Base-by-base conservation (phyloP, 2,113 vertebrate genomes). In the Terrapene triunguis region DNA sequence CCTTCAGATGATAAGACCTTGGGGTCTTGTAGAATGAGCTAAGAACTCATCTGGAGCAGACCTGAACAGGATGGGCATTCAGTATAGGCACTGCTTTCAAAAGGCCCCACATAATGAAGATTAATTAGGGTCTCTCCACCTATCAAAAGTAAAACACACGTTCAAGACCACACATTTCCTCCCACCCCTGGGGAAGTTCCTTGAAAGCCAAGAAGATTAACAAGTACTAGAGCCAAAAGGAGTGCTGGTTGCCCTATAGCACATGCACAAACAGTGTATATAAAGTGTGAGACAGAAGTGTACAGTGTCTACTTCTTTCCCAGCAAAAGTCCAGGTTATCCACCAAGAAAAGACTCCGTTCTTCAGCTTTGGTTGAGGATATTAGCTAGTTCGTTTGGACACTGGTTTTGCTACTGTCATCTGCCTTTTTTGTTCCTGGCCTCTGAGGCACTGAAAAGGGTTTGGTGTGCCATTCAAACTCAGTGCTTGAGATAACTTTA, bases 31-130 rank as follows among this genome's bases (percentile, higher is more conserved):
- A 79, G 86, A 96, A 62, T 51, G 89, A 96, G 94, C 92, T 95
- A 96, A 97, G 91, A 95, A 86, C 92, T 97, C 95, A 96, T 96
- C 91, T 96, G 95, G 93, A 85, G 85, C 93, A 94, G 96, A 87
- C 84, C 93, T 89, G 85, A 89, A 95, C 97, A 97, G 97, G 97
- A 98, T 97, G 80, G 80, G 89, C 87, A 59, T 82, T 93, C 93
- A 82, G 21, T 90, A 85, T 53, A 96, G 96, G 93, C 91, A 94
- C 92, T 93, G 78, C 91, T 98, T 98, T 98, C 94, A 94, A 97
- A 98, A 95, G 94, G 13, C 89, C 84, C 93, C 78, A 13, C 74
- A 1, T 97, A 97, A 98, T 98, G 96, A 98, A 97, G 97, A 98
- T 98, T 97, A 97, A 98, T 98, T 97, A 96, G 97, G 50, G 92